Percentiles rank a stretch among this genome's conserved stretches.
These are phyloP conservation scores for Thryonomys swinderianus DNA, from an alignment of 2,113 vertebrate genomes.

Conservation along the genomic window DNA sequence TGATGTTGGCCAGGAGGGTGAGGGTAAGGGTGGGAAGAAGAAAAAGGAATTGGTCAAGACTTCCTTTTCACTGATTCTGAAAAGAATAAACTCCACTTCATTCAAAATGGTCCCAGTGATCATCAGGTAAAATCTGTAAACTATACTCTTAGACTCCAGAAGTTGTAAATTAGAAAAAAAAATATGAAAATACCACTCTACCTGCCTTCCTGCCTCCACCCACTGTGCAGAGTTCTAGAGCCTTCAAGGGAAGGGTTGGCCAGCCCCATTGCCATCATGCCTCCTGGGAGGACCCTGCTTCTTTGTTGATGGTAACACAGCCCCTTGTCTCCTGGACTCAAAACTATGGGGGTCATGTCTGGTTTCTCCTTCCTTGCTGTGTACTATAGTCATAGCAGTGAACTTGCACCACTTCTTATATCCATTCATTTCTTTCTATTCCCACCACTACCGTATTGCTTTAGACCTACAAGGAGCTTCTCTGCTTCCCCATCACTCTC, in stretches of 20 bases:
- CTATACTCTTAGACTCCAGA: neutral
- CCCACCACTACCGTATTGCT: neutral
- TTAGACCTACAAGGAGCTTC: neutral
- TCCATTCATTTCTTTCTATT: neutral
- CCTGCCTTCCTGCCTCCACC: too few relatives aligned
- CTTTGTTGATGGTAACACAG: accelerated
- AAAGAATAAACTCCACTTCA: neutral
- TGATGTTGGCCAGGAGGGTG: too few relatives aligned
- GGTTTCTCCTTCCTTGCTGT: neutral
- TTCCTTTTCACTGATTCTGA: neutral
- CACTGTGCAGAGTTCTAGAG: neutral
- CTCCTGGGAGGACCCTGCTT: neutral
- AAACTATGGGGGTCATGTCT: neutral
- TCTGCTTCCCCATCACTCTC: neutral
- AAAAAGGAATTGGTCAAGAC: neutral
- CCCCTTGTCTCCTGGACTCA: neutral
- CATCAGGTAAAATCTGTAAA: neutral
- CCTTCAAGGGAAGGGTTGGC: neutral
- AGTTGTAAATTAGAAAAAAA: neutral
- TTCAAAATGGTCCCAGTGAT: neutral
- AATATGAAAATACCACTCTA: neutral
- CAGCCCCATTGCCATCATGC: accelerated
- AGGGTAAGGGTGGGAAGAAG: too few relatives aligned
- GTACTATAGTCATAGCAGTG: neutral
- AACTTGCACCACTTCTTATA: too few relatives aligned